Conservation (phyloP, 2,888 invertebrate genomes). For the Cerastis leucographa region DNA sequence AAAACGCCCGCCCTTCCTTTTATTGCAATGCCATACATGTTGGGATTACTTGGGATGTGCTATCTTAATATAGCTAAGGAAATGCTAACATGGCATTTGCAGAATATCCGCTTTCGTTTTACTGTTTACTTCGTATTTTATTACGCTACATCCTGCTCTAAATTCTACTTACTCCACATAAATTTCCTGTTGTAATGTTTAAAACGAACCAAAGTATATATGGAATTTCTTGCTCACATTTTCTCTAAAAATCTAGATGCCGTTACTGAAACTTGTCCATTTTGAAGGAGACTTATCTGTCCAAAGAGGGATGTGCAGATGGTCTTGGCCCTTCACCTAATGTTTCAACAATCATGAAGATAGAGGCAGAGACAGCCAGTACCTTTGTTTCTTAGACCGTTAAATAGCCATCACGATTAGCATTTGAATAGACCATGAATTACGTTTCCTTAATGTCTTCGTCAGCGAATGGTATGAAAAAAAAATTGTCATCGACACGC, state of each 20-base stretch:
- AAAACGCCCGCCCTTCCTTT: too few relatives aligned
- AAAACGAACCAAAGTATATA: background rate
- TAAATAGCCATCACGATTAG: background rate
- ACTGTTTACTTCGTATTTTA: constrained; percentile 24
- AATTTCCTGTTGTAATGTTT: constrained; percentile 11
- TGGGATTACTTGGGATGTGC: background rate
- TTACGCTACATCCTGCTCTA: constrained; percentile 14
- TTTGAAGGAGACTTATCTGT: background rate
- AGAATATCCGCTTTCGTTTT: constrained; percentile 26
- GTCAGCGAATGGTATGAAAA: background rate
- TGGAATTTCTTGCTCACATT: background rate
- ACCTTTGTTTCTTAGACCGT: background rate
- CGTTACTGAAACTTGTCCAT: too few relatives aligned
- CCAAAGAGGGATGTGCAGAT: background rate
- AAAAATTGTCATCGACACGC: background rate
- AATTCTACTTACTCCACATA: constrained; percentile 18
- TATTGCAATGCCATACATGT: background rate
- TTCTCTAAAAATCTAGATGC: background rate
- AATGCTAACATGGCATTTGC: constrained; percentile 13
- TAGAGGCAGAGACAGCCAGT: background rate
- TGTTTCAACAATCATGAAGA: background rate
- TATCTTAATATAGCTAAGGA: background rate
- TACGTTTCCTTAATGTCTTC: background rate
- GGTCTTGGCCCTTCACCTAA: background rate
- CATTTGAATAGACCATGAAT: background rate